phyloP scores from a whole-genome alignment of 2,113 vertebrate genomes.

The Todiramphus saurophagus region DNA sequence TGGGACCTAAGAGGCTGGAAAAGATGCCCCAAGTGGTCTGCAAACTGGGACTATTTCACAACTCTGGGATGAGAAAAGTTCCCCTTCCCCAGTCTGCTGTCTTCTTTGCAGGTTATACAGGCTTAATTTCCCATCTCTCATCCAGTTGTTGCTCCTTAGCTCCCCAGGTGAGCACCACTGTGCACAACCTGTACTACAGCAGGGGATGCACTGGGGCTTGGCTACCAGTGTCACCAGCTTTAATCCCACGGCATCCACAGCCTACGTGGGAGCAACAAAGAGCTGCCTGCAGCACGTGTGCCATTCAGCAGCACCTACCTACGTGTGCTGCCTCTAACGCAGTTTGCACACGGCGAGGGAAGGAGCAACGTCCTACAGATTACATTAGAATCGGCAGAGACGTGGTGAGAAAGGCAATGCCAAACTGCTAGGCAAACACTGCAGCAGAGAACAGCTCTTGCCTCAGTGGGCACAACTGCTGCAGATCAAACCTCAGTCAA shows the following conservation, averaged over 20 bases:
- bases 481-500: not conserved
- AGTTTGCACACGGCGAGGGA: accelerated
- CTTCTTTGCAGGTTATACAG: not conserved
- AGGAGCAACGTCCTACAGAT: not conserved
- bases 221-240: not conserved
- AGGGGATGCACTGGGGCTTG: accelerated
- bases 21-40: not conserved
- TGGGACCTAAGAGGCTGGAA: not conserved
- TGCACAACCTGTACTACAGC: not conserved
- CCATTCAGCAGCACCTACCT: not conserved
- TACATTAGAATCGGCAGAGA: not conserved
- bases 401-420: not conserved
- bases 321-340: accelerated
- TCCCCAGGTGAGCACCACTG: accelerated
- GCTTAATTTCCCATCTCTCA: not conserved
- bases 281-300: not conserved
- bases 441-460: not conserved
- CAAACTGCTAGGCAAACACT: not conserved
- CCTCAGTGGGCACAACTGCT: not conserved
- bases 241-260: accelerated
- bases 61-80: not conserved
- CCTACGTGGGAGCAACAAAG: not conserved
- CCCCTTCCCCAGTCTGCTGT: not conserved
- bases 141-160: not conserved
- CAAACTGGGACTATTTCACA: not conserved